Conservation (phyloP, 2,888 invertebrate species). For the Nemurella pictetii region DNA sequence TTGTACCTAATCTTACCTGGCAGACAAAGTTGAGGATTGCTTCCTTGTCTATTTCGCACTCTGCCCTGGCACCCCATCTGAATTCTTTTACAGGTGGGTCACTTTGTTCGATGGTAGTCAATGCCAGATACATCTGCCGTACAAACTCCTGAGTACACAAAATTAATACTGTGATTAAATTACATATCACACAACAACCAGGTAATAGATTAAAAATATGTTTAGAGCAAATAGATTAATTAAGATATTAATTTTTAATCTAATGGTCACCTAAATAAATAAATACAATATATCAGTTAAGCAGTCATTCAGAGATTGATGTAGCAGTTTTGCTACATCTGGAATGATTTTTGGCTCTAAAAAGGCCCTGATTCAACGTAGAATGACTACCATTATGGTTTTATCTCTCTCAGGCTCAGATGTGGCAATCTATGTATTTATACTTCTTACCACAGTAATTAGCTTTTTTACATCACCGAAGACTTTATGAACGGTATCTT, state of each 20-base stretch:
- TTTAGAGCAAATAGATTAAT: neutral
- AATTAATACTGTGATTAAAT: neutral
- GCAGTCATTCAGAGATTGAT: no score
- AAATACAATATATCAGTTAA: neutral
- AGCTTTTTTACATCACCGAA: conserved; percentile 1
- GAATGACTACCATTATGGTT: no score
- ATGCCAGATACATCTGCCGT: neutral
- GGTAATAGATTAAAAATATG: neutral
- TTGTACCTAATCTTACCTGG: neutral
- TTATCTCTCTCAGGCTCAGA: no score
- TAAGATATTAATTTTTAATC: neutral
- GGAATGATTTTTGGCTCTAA: no score
- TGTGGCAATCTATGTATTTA: neutral
- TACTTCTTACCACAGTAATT: neutral
- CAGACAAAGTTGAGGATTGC: neutral
- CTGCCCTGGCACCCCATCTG: neutral
- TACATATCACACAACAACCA: neutral
- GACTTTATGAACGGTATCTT: neutral
- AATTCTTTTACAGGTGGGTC: neutral
- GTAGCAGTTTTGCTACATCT: no score
- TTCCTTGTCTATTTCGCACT: neutral
- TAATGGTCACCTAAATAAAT: neutral
- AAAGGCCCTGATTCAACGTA: no score
- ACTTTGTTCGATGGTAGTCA: neutral
- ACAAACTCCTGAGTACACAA: conserved; percentile 15